A percentile compares a stretch with the other conserved stretches of the same genome.
Evolutionary conservation across 2,888 invertebrate species (phyloP).

Genomic region (Cheilosia scutellata): DNA sequence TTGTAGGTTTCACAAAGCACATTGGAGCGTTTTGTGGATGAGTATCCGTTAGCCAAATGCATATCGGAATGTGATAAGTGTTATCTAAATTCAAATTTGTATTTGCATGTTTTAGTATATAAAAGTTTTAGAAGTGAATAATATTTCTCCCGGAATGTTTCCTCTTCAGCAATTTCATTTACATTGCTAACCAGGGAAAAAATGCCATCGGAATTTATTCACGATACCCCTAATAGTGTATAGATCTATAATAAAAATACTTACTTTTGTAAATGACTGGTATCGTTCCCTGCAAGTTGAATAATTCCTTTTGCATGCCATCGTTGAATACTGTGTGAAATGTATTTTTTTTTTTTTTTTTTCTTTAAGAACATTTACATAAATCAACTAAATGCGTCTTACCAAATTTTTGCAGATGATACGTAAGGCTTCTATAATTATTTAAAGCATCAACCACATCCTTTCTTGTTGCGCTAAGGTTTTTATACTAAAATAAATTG

Average conservation of each 20-base stretch:
- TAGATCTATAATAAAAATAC: not conserved
- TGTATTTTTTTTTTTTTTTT: too few relatives aligned
- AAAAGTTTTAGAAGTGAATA: too few relatives aligned
- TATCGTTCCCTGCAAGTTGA: slow-evolving; percentile 95
- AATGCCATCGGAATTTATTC: too few relatives aligned
- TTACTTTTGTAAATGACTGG: slow-evolving; percentile 95
- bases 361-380: not conserved
- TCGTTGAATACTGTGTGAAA: slow-evolving; percentile 91
- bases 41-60: slow-evolving; percentile 98
- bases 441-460: slow-evolving; percentile 88
- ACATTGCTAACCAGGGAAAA: too few relatives aligned
- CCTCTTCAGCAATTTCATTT: too few relatives aligned
- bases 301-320: slow-evolving; percentile 91
- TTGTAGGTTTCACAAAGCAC: slow-evolving; percentile 96
- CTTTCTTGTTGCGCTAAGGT: slow-evolving; percentile 87
- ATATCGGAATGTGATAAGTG: slow-evolving; percentile 97
- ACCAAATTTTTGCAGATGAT: slow-evolving; percentile 89
- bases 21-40: slow-evolving; percentile 98
- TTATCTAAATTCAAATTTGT: slow-evolving; percentile 84
- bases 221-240: too few relatives aligned
- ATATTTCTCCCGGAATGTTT: too few relatives aligned
- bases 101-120: not conserved
- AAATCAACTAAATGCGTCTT: slow-evolving; percentile 77
- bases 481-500: slow-evolving; percentile 87
- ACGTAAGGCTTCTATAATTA: slow-evolving; percentile 88